Percentiles rank a stretch among this genome's conserved stretches.
Conservation (phyloP, 2,113 vertebrate species). For the Gambusia holbrooki region DNA sequence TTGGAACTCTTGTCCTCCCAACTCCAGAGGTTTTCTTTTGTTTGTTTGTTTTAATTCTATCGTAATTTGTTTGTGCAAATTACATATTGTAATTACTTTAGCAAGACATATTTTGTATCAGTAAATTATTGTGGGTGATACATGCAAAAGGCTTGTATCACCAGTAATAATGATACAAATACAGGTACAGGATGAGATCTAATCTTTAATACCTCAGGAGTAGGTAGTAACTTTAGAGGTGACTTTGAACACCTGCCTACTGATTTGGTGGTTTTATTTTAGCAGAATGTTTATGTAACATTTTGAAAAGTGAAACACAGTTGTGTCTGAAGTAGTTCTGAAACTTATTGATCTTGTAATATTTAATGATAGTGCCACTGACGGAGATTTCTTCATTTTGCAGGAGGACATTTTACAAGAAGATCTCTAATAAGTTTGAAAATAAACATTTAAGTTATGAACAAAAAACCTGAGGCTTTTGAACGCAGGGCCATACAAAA, state of each 20-base stretch:
- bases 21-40: background rate
- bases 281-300: background rate
- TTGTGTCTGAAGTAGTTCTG: background rate
- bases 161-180: background rate
- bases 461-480: too few species aligned
- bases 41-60: background rate
- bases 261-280: background rate
- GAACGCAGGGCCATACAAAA: too few species aligned
- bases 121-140: background rate
- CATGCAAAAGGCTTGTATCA: background rate
- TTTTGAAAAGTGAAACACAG: background rate
- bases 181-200: background rate
- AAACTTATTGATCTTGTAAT: background rate
- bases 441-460: background rate
- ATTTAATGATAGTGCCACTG: too few species aligned
- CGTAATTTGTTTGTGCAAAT: background rate
- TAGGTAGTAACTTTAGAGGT: too few species aligned
- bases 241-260: background rate
- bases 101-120: background rate
- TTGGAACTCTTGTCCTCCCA: slow-evolving; percentile 8
- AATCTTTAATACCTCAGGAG: background rate
- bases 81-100: background rate
- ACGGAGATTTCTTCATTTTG: too few species aligned
- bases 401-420: too few species aligned
- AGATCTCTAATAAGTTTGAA: too few species aligned